A percentile compares a stretch with the other conserved stretches of the same genome.
phyloP scores from a whole-genome alignment of 2,797 vertebrate species.

The Myotis vivesi region DNA sequence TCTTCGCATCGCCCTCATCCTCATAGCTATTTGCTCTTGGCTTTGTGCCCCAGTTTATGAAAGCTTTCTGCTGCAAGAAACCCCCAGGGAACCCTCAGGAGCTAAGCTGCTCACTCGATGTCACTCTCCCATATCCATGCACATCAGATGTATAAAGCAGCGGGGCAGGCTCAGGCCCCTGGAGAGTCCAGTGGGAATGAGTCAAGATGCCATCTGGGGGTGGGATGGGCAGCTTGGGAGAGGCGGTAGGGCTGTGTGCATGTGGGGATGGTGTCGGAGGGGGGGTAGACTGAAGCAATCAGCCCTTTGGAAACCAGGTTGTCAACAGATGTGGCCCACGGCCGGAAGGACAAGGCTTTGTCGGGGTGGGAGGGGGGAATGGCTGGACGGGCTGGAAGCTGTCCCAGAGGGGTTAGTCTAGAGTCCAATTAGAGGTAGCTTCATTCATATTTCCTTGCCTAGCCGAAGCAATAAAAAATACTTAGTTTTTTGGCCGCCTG shows the following conservation, averaged over 20 bases:
- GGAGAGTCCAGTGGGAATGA: conserved; percentile 6
- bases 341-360: conserved; percentile 62
- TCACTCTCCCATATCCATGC: not conserved
- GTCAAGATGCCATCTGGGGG: not conserved
- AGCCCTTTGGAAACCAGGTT: conserved; percentile 67
- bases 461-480: conserved; percentile 84
- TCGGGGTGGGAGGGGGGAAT: not conserved
- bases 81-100: conserved; percentile 16
- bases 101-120: not conserved
- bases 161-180: conserved; percentile 7
- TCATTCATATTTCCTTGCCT: conserved; percentile 84
- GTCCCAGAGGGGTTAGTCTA: conserved; percentile 80
- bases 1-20: not conserved
- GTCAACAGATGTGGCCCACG: conserved; percentile 65
- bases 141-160: not conserved
- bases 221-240: not conserved
- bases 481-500: conserved; percentile 83
- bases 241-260: not conserved
- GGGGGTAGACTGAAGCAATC: not conserved
- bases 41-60: not conserved
- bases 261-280: not conserved
- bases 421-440: conserved; percentile 77
- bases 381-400: conserved; percentile 57
- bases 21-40: not conserved
- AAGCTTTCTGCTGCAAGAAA: not conserved